Evolutionary conservation across 1,140 invertebrate genomes (phyloP).

Genomic region (Propsilocerus akamusi): DNA sequence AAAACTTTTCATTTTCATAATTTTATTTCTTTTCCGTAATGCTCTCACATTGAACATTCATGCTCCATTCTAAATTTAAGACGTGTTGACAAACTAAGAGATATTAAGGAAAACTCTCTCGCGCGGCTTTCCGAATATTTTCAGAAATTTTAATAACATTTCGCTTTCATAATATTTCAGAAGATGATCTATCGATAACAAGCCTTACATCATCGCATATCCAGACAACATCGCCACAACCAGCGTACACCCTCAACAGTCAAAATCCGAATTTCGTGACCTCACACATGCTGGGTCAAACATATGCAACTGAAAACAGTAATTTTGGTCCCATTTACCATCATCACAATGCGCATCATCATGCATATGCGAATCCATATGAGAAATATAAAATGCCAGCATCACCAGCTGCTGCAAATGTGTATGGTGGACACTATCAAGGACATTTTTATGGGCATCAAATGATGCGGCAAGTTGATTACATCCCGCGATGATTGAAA

Average conservation of each 20-base stretch:
- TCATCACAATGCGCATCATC: slow-evolving; percentile 16
- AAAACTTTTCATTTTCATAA: too few relatives aligned
- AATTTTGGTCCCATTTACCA: slow-evolving; percentile 31
- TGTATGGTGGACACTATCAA: not conserved
- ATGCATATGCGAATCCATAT: slow-evolving; percentile 19
- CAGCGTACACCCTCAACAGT: not conserved
- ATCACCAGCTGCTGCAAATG: not conserved
- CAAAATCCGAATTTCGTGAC: not conserved
- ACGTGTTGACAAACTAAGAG: too few relatives aligned
- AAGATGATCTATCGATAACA: not conserved
- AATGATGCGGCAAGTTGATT: not conserved
- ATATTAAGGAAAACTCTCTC: too few relatives aligned
- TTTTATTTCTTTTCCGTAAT: too few relatives aligned
- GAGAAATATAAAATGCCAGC: slow-evolving; percentile 20
- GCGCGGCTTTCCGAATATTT: too few relatives aligned
- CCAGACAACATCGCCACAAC: not conserved
- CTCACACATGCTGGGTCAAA: slow-evolving; percentile 17
- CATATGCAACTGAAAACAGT: slow-evolving; percentile 27
- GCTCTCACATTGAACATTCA: too few relatives aligned
- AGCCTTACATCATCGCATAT: slow-evolving; percentile 1
- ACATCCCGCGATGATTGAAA: not conserved
- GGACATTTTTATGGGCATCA: not conserved
- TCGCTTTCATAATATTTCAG: not conserved
- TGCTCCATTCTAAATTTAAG: too few relatives aligned
- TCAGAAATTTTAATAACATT: too few relatives aligned